These are phyloP conservation scores for Drosophila parvula DNA, from an alignment of 1,140 invertebrate genomes.

Conservation along the genomic window DNA sequence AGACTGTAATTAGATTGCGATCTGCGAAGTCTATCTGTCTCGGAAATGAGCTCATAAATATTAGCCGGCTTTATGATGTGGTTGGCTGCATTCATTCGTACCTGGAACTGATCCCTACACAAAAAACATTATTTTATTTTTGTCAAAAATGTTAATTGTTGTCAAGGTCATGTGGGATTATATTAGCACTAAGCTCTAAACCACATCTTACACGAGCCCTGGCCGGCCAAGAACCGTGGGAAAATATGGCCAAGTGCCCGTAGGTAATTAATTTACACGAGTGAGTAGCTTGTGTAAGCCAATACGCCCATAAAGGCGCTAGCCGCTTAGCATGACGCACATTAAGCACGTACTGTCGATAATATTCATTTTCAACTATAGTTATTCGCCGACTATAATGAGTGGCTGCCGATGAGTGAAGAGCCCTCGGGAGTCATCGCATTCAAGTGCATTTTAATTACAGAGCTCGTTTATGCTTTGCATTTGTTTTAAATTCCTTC, in stretches of 20 bases:
- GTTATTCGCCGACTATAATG: conserved; percentile 55
- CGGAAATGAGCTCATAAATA: conserved; percentile 80
- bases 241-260: conserved; percentile 51
- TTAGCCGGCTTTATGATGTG: conserved; percentile 52
- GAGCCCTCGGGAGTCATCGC: conserved; percentile 39
- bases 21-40: conserved; percentile 54
- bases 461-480: conserved; percentile 36
- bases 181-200: conserved; percentile 1
- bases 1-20: conserved; percentile 70
- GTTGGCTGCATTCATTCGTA: conserved; percentile 49
- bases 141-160: conserved; percentile 34
- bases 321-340: conserved; percentile 46
- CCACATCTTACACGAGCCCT: conserved; percentile 17
- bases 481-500: conserved; percentile 59
- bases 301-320: conserved; percentile 25
- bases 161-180: conserved; percentile 49
- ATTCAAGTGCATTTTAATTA: conserved; percentile 72
- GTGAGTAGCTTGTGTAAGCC: conserved; percentile 51
- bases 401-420: conserved; percentile 40
- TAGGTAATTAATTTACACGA: conserved; percentile 68
- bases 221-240: conserved; percentile 53
- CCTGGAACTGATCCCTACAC: conserved; percentile 37
- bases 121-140: conserved; percentile 28
- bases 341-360: conserved; percentile 39
- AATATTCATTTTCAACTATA: conserved; percentile 27